Evolutionary conservation across 2,797 vertebrate species (phyloP), one percentile per base, ranked within the genome.

Genomic region (Hoplostethus atlanticus): DNA sequence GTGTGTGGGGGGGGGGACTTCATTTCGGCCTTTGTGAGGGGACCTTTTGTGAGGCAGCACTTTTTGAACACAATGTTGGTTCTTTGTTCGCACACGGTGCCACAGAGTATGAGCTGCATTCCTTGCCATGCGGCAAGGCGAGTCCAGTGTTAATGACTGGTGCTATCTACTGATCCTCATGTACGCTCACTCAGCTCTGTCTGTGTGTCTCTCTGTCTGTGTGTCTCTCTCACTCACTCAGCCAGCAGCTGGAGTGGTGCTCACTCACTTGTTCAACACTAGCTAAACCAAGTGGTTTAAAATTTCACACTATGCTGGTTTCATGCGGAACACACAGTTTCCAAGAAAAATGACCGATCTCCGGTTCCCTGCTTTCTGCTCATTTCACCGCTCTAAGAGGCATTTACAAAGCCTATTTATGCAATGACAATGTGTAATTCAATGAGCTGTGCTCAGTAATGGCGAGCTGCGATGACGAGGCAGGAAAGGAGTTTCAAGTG

Each of bases 41-140:
- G 70, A n/a, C 61, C 76, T 86, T 89, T 91, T 90, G 90, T 94
- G 91, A 94, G 79, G 66, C 90, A 90, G 91, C 92, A 90, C 83
- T 91, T 93, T 93, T 76, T 80, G 56, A 84, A 82, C 85, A 92
- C 92, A 95, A 93, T 86, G 83, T 82, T 64, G 53, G 73, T 47
- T 76, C 88, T 89, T 93, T 92, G 90, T 92, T 71, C 61, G 0
- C 54, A 61, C 44, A 63, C 60, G 53, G 30, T 52, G 53, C 72
- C 86, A 34, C 16, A 51, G 56, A 85, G 70, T 74, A 74, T 54
- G 38, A 63, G 80, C 71, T 65, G 75, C 89, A 91, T 92, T 92
- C 87, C 82, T 87, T 25, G 16, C 78, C 77, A 62, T 71, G 72
- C 76, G 58, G 78, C 79, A 73, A 36, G 61, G 73, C 7, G 5